Percentiles rank a stretch among this genome's conserved stretches.
These are phyloP conservation scores for Achlya flavicornis DNA, from an alignment of 2,888 invertebrate genomes.

Conservation along the genomic window DNA sequence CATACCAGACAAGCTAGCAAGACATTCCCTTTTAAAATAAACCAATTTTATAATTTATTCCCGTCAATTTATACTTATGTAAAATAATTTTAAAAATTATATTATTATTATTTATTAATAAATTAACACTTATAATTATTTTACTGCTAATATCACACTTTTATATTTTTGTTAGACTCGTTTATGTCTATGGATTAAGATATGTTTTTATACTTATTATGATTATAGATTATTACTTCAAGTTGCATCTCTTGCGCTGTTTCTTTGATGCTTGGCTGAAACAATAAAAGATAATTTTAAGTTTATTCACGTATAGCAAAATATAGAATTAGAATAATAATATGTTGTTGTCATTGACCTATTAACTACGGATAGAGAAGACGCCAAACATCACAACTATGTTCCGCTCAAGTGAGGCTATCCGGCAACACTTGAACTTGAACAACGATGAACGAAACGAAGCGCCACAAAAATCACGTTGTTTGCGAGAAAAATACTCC, in stretches of 20 bases:
- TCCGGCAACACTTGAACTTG: too few species aligned
- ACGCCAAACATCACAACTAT: too few species aligned
- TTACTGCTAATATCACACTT: slow-evolving; percentile 79
- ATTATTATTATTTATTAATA: slow-evolving; percentile 44
- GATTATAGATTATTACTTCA: slow-evolving; percentile 41
- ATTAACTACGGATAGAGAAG: too few species aligned
- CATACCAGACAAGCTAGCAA: background rate
- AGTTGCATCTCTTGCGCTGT: slow-evolving; percentile 73
- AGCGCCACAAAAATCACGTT: too few species aligned
- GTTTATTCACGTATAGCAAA: too few species aligned
- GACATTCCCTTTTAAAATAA: slow-evolving; percentile 4
- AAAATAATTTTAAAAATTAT: slow-evolving; percentile 6
- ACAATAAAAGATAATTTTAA: slow-evolving; percentile 49
- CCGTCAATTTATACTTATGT: background rate
- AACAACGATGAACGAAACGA: too few species aligned
- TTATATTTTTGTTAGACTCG: slow-evolving; percentile 42
- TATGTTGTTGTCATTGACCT: too few species aligned
- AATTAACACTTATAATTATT: slow-evolving; percentile 69
- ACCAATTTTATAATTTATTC: slow-evolving; percentile 33
- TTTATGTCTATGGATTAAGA: slow-evolving; percentile 20
- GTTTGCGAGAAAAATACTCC: too few species aligned
- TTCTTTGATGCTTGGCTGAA: slow-evolving; percentile 80
- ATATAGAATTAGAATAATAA: too few species aligned
- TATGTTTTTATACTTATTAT: slow-evolving; percentile 5
- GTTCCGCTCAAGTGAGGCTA: too few species aligned